phyloP scores from a whole-genome alignment of 1,140 invertebrate species.

The Pseudoatta argentina region DNA sequence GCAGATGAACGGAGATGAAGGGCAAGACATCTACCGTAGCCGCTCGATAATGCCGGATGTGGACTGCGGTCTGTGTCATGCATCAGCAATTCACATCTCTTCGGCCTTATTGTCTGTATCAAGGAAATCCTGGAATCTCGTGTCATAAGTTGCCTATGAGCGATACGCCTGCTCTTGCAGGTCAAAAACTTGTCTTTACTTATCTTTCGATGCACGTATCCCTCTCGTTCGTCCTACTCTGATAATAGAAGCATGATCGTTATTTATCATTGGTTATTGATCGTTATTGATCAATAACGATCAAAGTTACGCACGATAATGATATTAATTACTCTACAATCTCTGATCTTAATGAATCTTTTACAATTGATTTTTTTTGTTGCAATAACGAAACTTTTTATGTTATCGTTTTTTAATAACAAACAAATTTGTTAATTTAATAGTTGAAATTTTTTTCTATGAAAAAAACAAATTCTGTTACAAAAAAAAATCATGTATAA shows the following conservation, averaged over 20 bases:
- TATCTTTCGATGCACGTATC: conserved; percentile 16
- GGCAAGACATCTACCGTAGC: conserved; percentile 65
- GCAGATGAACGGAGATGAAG: conserved; percentile 75
- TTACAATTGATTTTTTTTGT: not conserved
- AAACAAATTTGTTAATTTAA: not conserved
- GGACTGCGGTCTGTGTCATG: conserved; percentile 86
- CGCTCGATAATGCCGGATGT: conserved; percentile 83
- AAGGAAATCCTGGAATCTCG: conserved; percentile 67
- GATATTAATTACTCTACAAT: conserved; percentile 10
- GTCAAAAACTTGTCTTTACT: conserved; percentile 64
- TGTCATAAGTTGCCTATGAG: conserved; percentile 39
- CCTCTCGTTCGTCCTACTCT: not conserved
- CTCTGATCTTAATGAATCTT: not conserved
- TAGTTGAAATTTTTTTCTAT: not conserved
- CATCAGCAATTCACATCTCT: conserved; percentile 79
- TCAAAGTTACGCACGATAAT: not conserved
- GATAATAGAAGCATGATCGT: not conserved
- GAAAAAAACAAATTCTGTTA: not conserved
- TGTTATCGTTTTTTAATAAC: not conserved
- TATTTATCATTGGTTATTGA: not conserved
- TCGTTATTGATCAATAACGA: not conserved
- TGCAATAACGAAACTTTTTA: not conserved
- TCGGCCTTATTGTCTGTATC: conserved; percentile 65
- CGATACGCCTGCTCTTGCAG: conserved; percentile 27
- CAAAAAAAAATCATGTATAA: not conserved